These are phyloP conservation scores for Eulacestoma nigropectus DNA, from an alignment of 2,113 vertebrate species.

Conservation along the genomic window DNA sequence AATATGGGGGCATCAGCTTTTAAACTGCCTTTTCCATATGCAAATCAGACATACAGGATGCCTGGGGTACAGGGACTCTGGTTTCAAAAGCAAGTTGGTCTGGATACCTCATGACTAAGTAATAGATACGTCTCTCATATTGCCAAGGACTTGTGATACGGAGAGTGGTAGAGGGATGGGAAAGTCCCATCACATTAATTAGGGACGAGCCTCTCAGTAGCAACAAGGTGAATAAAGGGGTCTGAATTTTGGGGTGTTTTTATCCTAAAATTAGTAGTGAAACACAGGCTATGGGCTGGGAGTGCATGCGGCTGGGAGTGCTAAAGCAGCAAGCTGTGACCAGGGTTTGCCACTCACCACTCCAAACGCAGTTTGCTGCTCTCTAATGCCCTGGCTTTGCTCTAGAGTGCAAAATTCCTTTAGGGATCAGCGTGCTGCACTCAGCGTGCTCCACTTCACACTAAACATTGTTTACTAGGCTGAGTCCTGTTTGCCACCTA, in stretches of 20 bases:
- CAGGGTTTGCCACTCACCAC: background rate
- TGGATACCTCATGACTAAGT: conserved; percentile 14
- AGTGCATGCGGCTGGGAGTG: background rate
- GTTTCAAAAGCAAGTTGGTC: conserved; percentile 41
- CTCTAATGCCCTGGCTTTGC: background rate
- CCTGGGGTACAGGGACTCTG: background rate
- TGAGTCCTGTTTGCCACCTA: background rate
- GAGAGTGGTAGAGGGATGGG: conserved; percentile 9
- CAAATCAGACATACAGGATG: conserved; percentile 63
- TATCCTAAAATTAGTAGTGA: background rate
- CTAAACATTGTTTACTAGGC: background rate
- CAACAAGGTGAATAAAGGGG: background rate
- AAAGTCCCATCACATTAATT: conserved; percentile 38
- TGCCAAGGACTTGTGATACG: conserved; percentile 2
- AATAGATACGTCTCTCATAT: background rate
- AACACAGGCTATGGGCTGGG: background rate
- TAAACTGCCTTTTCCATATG: conserved; percentile 58
- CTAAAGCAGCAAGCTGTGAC: background rate
- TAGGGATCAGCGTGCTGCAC: background rate
- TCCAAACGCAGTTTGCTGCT: background rate
- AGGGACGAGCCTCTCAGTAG: background rate
- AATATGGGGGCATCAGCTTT: conserved; percentile 44
- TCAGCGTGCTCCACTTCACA: background rate
- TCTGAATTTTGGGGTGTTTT: background rate
- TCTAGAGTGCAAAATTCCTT: background rate